Base-by-base conservation (phyloP, 2,797 vertebrate species). In the Coreius guichenoti region DNA sequence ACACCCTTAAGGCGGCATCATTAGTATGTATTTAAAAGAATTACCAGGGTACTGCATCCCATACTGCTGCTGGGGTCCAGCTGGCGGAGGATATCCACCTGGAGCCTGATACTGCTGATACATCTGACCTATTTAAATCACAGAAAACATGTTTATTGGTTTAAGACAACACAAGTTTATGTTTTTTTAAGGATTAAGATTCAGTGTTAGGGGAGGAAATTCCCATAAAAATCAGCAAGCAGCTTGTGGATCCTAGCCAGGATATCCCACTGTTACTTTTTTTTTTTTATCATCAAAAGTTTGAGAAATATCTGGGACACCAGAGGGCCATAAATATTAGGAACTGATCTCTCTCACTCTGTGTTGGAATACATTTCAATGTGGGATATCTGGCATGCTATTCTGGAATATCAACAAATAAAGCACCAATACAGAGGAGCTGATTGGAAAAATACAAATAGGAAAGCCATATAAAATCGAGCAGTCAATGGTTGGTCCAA, bases 71-170 rank as follows among this genome's bases (percentile, higher is more conserved):
- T 96, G 96, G 81, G 96, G 0, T 51, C 88, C 93, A 23, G 92
- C 94, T 29, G 96, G 96, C 88, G 95, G 94, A 31, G 97, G 96
- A 75, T 99, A 99, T 88, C 97, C 96, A n/a, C 97, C 96, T 92
- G 98, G 97, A 86, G 96, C 96, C 87, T 97, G 97, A 93, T 99
- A 99, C 94, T 98, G 98, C 68, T 96, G 98, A 91, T 99, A 99
- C 92, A 98, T 95, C 90, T 98, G 98, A 92, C 98, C 98, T 99
- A 89, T 86, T 90, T 84, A 91, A 43, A 73, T 39, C 13, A 63
- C 13, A 81, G 16, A 36, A 86, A 49, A 68, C 11, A n/a, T 1
- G 21, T 58, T 43, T 76, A 58, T 17, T 74, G 51, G n/a, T 47
- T 54, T 63, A 81, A 8, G 19, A 58, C 33, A 68, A 76, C 6